A percentile compares a stretch with the other conserved stretches of the same genome.
Conservation (phyloP, 2,113 vertebrate species). For the Mirounga angustirostris region DNA sequence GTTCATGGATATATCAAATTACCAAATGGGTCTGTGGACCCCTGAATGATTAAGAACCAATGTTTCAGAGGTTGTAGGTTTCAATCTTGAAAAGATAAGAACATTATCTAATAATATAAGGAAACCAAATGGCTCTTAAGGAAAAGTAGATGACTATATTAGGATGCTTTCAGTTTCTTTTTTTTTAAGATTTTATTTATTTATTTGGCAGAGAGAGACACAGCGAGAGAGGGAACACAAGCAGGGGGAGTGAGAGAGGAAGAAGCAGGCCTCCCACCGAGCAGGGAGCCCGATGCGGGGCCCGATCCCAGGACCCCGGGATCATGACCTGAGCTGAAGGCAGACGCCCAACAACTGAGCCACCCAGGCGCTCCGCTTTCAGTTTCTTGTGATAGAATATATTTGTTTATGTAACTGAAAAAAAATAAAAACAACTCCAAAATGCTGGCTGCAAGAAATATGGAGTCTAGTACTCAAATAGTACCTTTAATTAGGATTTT, state of each 20-base stretch:
- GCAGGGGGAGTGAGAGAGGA: too few species aligned
- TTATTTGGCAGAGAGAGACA: too few species aligned
- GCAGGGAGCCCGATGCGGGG: too few species aligned
- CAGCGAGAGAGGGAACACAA: too few species aligned
- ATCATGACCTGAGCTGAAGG: too few species aligned
- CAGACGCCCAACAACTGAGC: too few species aligned
- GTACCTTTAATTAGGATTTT: background rate
- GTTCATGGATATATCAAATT: background rate
- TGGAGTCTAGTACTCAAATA: background rate
- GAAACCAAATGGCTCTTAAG: background rate
- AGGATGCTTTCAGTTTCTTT: constrained; percentile 9
- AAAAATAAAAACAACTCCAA: background rate
- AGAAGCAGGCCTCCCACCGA: too few species aligned
- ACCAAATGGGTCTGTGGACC: background rate
- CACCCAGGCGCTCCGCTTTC: background rate
- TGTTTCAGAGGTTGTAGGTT: background rate
- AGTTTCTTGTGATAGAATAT: background rate
- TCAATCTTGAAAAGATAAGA: background rate
- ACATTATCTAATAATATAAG: background rate
- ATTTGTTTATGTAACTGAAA: constrained; percentile 12
- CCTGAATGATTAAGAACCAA: background rate
- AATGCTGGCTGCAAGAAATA: background rate
- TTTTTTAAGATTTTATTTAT: too few species aligned
- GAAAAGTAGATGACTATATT: background rate
- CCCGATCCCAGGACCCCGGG: too few species aligned